Evolutionary conservation across 2,797 vertebrate genomes (phyloP).

Genomic region (Chiloscyllium punctatum): DNA sequence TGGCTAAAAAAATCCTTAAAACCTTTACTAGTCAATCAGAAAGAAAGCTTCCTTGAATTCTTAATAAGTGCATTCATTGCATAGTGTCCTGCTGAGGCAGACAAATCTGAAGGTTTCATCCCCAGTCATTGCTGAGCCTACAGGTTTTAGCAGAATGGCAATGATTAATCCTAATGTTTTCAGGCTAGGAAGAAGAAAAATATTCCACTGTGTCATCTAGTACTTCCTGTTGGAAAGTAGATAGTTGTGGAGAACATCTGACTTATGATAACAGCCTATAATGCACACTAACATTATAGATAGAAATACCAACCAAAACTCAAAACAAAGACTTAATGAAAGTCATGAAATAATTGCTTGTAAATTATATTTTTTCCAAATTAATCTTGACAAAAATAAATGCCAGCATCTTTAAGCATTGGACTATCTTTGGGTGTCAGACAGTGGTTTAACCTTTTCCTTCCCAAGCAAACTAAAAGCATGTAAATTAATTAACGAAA

Average conservation of each 20-base stretch:
- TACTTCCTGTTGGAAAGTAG: neutral
- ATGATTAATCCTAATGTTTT: neutral
- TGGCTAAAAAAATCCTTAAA: neutral
- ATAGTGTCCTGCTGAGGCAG: neutral
- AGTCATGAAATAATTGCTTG: neutral
- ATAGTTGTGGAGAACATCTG: neutral
- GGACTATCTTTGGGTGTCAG: neutral
- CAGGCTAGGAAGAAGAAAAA: neutral
- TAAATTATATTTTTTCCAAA: neutral
- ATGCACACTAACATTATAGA: neutral
- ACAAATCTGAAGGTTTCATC: neutral
- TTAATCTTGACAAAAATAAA: neutral
- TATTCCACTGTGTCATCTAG: neutral
- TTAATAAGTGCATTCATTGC: neutral
- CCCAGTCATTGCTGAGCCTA: neutral
- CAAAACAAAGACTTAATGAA: neutral
- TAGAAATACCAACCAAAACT: neutral
- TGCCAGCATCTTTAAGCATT: neutral
- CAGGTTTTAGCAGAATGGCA: neutral
- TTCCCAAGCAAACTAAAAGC: neutral
- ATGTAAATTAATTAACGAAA: neutral
- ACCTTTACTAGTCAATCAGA: neutral
- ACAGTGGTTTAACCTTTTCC: slow-evolving; percentile 34
- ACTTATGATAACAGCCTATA: neutral
- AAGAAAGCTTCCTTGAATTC: neutral